Evolutionary conservation across 2,113 vertebrate species (phyloP), one percentile per base, ranked within the genome.

Genomic region (Xiphorhynchus elegans): DNA sequence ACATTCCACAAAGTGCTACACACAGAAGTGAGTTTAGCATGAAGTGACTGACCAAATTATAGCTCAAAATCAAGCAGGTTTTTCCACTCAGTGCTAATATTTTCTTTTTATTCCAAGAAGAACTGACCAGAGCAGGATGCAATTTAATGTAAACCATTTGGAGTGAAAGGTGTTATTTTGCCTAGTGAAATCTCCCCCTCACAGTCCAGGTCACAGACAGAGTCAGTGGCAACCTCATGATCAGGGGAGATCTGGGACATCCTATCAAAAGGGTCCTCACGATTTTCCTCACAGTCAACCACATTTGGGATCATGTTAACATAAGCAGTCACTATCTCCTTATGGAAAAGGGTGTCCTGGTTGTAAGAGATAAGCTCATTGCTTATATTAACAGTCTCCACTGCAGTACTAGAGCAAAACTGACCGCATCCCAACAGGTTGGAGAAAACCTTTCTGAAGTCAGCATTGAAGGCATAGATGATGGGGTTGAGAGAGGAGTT

Each of bases 401-500:
- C 99, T 0, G 96, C 97, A 7, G 98, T 99, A 79, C 84, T 97
- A 74, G 98, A 97, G 96, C 99, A 99, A 90, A 98, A 98, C 31
- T 96, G 87, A 66, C 98, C 95, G 5, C 99, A 99, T 19, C 99
- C 99, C 94, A 99, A 76, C 16, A 99, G 98, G 90, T 98, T 98
- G 77, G 98, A 98, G 69, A 99, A 99, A 84, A 99, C 99, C 96
- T 98, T 98, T 82, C 99, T 98, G 86, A 99, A 99, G 95, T 99
- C 99, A 2, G 99, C 98, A 67, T 99, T 99, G 97, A 99, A 99
- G 60, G 99, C 99, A 83, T 99, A 99, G 88, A 99, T 99, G 85
- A 99, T 95, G 52, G 99, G 99, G 95, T 99, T 99, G 70, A 99
- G 98, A 5, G 99, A 98, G 10, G 99, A 99, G 97, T 99, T 99